Evolutionary conservation across 2,113 vertebrate species (phyloP), one percentile per base, ranked within the genome.

Genomic region (Centrocercus urophasianus): DNA sequence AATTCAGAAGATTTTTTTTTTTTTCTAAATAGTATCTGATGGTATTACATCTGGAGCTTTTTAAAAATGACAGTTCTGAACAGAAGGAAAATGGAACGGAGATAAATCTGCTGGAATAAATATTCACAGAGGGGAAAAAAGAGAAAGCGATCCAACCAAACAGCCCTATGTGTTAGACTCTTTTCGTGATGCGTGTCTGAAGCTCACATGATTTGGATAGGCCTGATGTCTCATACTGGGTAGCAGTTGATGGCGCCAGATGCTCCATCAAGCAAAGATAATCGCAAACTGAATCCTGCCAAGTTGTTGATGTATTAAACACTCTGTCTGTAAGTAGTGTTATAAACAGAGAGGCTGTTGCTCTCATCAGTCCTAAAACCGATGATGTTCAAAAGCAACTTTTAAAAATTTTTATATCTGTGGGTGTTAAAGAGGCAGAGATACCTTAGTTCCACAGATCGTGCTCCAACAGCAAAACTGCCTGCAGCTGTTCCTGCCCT

Each of bases 221-320:
- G 28, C 70, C 47, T 89, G 67, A 81, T 67, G 40, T 91, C 94
- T 95, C 84, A 42, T 18, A 50, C 21, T 52, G 56, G 56, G 75
- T 91, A 92, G 84, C 47, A 82, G 63, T 16, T 84, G 50, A 91
- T 61, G 38, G 54, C 77, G 75, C 88, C 94, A 95, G 71, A 93
- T 67, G 61, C 38, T 95, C 66, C 67, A 47, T 96, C 47, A 96
- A 96, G 88, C 40, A 83, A 93, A 86, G 69, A 88, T 65, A 96
- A 74, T 21, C 34, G 54, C 47, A 72, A 72, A 87, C 56, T 27
- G 28, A 78, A 59, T 73, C 54, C 18, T 83, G 81, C 90, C 79
- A 87, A 95, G 52, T 17, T 89, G 61, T 83, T 95, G 90, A 97
- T 97, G 57, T 30, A 71, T 94, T 91, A 93, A 95, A 92, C 93